A percentile compares a stretch with the other conserved stretches of the same genome.
Evolutionary conservation across 92 coral and sea anemone species (phyloP).

Genomic region (Palythoa caribaeorum): DNA sequence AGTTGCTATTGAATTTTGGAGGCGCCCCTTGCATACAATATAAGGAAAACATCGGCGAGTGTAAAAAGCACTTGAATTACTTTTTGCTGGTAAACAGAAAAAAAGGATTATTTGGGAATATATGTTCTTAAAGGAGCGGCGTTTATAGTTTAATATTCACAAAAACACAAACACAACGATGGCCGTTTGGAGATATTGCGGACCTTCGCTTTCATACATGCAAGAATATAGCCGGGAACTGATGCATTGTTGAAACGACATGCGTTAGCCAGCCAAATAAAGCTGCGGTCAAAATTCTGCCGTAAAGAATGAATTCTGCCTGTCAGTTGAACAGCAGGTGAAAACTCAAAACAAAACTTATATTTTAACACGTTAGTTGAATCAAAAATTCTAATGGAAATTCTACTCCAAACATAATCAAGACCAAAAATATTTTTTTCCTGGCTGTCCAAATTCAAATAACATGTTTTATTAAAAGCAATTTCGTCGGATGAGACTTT

Average conservation of each 20-base stretch:
- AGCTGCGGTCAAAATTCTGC: not conserved
- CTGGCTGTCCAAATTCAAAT: not conserved
- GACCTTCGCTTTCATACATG: too few species aligned
- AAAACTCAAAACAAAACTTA: not conserved
- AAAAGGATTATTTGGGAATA: not conserved
- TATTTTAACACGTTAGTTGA: slow-evolving; percentile 9
- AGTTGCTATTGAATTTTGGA: not conserved
- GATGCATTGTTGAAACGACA: not conserved
- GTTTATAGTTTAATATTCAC: not conserved
- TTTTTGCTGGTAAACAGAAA: not conserved
- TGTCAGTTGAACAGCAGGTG: slow-evolving; percentile 28
- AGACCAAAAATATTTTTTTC: not conserved
- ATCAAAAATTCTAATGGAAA: slow-evolving; percentile 5
- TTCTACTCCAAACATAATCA: not conserved
- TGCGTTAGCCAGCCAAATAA: not conserved
- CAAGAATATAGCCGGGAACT: not conserved
- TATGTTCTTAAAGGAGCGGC: not conserved
- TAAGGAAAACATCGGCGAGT: not conserved
- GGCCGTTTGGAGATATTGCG: not conserved
- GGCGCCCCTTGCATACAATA: not conserved
- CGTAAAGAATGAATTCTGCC: not conserved
- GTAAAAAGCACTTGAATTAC: not conserved
- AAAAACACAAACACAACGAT: not conserved
- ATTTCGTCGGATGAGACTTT: too few species aligned
- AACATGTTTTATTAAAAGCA: not conserved